A percentile compares a stretch with the other conserved stretches of the same genome.
Evolutionary conservation across 2,113 vertebrate genomes (phyloP).

Genomic region (Chaetodon trifascialis): DNA sequence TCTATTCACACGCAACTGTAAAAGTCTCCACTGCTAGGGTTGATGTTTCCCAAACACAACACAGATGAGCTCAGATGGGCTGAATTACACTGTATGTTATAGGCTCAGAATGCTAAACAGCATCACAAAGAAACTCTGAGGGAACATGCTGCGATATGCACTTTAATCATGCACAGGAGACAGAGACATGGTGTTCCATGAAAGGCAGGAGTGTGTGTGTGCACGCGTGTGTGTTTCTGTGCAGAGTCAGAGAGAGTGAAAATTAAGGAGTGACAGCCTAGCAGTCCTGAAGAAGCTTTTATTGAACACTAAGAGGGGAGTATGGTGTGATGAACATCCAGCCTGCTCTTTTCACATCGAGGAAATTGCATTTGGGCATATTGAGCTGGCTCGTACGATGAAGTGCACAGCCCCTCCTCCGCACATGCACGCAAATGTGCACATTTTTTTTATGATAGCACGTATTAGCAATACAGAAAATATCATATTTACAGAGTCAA

Average conservation of each 20-base stretch:
- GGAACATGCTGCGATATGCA: slow-evolving; percentile 40
- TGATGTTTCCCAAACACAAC: slow-evolving; percentile 42
- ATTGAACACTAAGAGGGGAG: slow-evolving; percentile 69
- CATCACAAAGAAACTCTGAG: slow-evolving; percentile 50
- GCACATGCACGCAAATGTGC: slow-evolving; percentile 15
- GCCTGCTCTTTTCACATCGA: slow-evolving; percentile 68
- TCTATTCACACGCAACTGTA: slow-evolving; percentile 16
- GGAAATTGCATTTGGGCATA: slow-evolving; percentile 82
- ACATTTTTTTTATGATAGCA: slow-evolving; percentile 27
- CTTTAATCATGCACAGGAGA: slow-evolving; percentile 59
- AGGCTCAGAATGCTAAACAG: slow-evolving; percentile 46
- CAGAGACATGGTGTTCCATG: slow-evolving; percentile 4
- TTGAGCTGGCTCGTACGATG: slow-evolving; percentile 72
- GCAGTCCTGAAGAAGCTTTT: slow-evolving; percentile 68
- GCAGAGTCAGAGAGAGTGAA: slow-evolving; percentile 30
- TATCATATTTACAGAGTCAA: slow-evolving; percentile 61
- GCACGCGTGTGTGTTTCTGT: background rate
- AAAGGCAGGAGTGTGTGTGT: slow-evolving; percentile 15
- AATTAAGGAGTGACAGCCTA: slow-evolving; percentile 44
- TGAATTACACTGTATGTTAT: slow-evolving; percentile 26
- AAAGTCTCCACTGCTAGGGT: slow-evolving; percentile 22
- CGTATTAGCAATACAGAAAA: slow-evolving; percentile 62
- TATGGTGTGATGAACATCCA: slow-evolving; percentile 74
- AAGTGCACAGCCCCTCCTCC: slow-evolving; percentile 58
- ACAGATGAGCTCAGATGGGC: slow-evolving; percentile 24